Conservation (phyloP, 1,140 invertebrate genomes). For the Hyphantria cunea region DNA sequence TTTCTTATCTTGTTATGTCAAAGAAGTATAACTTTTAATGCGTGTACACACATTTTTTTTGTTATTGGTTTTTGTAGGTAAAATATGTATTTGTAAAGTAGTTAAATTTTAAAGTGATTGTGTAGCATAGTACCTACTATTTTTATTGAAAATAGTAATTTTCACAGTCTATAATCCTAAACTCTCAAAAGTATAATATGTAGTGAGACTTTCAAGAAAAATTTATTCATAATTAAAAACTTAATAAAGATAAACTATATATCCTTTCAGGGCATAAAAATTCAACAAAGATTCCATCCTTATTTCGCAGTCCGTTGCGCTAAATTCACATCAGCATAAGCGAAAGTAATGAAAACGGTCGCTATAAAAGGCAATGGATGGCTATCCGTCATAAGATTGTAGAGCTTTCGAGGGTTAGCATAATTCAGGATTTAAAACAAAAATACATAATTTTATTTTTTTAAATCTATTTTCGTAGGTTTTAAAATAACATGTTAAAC, state of each 20-base stretch:
- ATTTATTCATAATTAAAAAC: no score
- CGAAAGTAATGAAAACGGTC: conserved; percentile 23
- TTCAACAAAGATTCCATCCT: conserved; percentile 11
- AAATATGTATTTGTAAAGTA: no score
- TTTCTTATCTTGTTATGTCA: no score
- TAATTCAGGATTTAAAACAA: conserved; percentile 3
- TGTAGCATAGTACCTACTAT: no score
- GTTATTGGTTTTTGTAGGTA: no score
- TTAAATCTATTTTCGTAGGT: conserved; percentile 1
- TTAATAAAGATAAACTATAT: conserved; percentile 3
- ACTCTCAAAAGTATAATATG: no score
- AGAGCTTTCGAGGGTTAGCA: background rate
- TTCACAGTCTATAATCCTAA: no score
- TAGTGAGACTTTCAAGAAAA: no score
- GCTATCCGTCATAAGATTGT: conserved; percentile 9
- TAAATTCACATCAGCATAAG: conserved; percentile 26
- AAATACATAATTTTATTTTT: conserved; percentile 15
- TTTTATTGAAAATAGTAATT: no score
- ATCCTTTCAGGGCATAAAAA: conserved; percentile 17
- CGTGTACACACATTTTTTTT: no score
- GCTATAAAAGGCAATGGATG: conserved; percentile 27
- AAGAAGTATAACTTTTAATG: no score
- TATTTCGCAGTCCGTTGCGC: conserved; percentile 29
- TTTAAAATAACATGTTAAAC: conserved; percentile 11
- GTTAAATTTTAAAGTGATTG: no score